These are phyloP conservation scores for Pocillopora damicornis DNA, from an alignment of 64 coral and sea anemone genomes.

Conservation along the genomic window DNA sequence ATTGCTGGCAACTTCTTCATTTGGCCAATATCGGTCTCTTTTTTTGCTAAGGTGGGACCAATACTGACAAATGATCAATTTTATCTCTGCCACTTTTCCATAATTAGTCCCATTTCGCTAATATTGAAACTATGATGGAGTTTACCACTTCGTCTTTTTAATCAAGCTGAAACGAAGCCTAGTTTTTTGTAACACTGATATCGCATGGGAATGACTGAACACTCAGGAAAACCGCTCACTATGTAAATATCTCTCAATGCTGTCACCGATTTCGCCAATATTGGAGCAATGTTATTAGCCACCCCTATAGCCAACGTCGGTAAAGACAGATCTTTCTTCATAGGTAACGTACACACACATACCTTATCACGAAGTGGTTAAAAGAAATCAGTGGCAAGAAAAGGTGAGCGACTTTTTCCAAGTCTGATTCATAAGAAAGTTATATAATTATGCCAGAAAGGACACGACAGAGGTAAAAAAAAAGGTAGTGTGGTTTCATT, in stretches of 20 bases:
- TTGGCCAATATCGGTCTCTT: no score
- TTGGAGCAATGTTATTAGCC: not conserved
- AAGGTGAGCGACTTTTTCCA: constrained; percentile 35
- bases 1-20: no score
- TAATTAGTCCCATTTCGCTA: not conserved
- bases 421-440: not conserved
- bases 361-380: constrained; percentile 70
- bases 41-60: no score
- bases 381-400: constrained; percentile 73
- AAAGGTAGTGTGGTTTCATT: not conserved
- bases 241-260: not conserved
- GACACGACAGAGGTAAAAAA: not conserved
- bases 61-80: no score
- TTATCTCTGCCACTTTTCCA: no score
- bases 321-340: not conserved
- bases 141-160: not conserved
- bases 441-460: not conserved
- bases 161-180: not conserved
- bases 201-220: not conserved
- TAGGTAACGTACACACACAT: constrained; percentile 86
- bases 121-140: not conserved
- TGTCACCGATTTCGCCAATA: not conserved
- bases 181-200: not conserved
- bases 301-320: not conserved
- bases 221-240: not conserved